Percentiles rank a stretch among this genome's conserved stretches.
phyloP scores from a whole-genome alignment of 2,797 vertebrate genomes.

The Gorsachius magnificus region DNA sequence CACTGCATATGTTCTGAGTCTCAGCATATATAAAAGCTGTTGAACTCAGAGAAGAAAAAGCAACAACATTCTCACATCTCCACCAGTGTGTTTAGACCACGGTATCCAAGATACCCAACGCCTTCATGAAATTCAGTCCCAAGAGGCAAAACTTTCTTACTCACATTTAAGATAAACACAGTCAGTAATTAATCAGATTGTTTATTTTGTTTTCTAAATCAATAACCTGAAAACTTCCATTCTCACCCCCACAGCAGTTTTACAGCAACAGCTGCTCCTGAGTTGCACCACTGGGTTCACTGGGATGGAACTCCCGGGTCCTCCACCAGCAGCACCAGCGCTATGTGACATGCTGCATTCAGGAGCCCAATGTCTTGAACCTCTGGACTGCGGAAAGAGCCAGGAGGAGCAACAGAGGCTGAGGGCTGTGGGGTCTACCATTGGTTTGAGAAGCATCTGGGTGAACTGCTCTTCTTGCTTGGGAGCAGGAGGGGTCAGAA shows the following conservation, averaged over 20 bases:
- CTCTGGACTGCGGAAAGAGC: neutral
- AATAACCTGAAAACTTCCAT: neutral
- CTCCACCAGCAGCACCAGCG: neutral
- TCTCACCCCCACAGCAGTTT: neutral
- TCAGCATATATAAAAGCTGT: neutral
- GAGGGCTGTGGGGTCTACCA: neutral
- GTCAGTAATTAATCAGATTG: neutral
- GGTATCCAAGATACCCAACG: neutral
- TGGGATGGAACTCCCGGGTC: neutral
- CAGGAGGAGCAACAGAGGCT: neutral
- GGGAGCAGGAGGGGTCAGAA: neutral
- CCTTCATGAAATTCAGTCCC: neutral
- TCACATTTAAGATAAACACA: neutral
- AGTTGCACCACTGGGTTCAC: neutral
- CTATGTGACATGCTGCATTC: neutral
- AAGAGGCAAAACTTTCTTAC: neutral
- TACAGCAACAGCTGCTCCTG: neutral
- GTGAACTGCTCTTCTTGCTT: neutral
- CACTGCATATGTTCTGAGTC: neutral
- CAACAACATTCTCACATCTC: neutral
- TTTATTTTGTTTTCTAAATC: neutral
- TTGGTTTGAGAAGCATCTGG: neutral
- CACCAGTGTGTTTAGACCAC: neutral
- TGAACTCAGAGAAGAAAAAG: neutral
- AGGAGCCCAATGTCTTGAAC: neutral